phyloP scores from a whole-genome alignment of 2,797 vertebrate species.

The Amblyraja radiata region DNA sequence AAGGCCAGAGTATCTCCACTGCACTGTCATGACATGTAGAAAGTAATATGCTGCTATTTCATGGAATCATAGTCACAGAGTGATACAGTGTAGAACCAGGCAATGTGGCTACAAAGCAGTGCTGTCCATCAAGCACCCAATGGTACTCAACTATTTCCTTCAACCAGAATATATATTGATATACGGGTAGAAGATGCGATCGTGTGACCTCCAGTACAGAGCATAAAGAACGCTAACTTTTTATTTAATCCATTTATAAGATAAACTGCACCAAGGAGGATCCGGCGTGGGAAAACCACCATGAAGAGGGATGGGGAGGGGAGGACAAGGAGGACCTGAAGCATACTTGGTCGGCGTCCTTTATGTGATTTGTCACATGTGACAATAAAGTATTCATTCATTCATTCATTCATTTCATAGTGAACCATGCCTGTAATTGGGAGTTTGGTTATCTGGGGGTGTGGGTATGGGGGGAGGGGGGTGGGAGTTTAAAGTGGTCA shows the following conservation, averaged over 20 bases:
- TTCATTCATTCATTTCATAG: neutral
- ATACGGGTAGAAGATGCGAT: neutral
- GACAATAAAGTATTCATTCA: too few relatives aligned
- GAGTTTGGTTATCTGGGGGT: neutral
- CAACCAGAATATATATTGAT: neutral
- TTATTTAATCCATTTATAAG: neutral
- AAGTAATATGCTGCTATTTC: neutral
- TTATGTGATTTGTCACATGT: too few relatives aligned
- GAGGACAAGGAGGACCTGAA: too few relatives aligned
- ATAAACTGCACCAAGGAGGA: neutral
- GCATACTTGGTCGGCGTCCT: too few relatives aligned
- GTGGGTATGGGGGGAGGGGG: too few relatives aligned
- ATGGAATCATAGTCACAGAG: too few relatives aligned
- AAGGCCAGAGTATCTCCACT: neutral
- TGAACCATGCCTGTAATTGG: neutral
- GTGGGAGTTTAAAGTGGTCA: neutral
- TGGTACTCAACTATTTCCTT: neutral
- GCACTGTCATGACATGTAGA: neutral
- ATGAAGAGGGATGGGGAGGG: too few relatives aligned
- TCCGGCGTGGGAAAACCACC: too few relatives aligned
- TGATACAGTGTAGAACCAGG: too few relatives aligned
- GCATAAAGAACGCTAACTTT: neutral
- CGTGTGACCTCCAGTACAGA: neutral
- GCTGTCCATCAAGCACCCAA: too few relatives aligned
- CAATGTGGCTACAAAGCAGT: too few relatives aligned